Evolutionary conservation across 2,797 vertebrate species (phyloP), one percentile per base, ranked within the genome.

Genomic region (Cheirogaleus major): DNA sequence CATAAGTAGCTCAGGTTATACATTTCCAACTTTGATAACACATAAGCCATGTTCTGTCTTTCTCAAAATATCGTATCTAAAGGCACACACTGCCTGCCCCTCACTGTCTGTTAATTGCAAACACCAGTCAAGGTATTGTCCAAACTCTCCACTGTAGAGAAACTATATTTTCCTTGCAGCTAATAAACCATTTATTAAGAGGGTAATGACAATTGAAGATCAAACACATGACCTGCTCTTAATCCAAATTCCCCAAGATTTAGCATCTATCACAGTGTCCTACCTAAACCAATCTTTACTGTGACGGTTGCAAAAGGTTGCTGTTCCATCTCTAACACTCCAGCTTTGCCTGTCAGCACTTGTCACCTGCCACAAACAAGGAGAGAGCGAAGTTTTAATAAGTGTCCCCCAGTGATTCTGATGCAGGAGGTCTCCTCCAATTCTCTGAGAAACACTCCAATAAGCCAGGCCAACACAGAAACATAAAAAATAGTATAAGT

Each of bases 181-280:
- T 92, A 93, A 85, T 45, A 92, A 85, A 63, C 18, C 45, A 87
- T 43, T 85, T 90, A 80, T 91, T 84, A 38, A 79, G 76, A 81
- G 1, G 7, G 61, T 23, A 85, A 32, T 43, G 55, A 83, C 23
- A 22, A 81, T 27, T 57, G 72, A 65, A 97, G 27, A 61, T 57
- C 43, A 81, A 85, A 43, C n/a, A 84, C 69, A 45, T 80, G 11
- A 35, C 72, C n/a, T 73, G 17, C 15, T 79, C 35, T 25, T 83
- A 67, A 80, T 88, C 45, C 84, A 93, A 95, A 43, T 70, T 32
- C 32, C 75, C 38, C 76, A 52, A 38, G 23, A 65, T n/a, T 93
- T 83, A 45, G 17, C 80, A 61, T 38, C 45, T 35, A 32, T n/a
- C 30, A 11, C 12, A 23, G 13, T 81, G 45, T 45, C n/a, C 55